phyloP scores from a whole-genome alignment of 2,797 vertebrate genomes.

The Fistularia tabacaria region DNA sequence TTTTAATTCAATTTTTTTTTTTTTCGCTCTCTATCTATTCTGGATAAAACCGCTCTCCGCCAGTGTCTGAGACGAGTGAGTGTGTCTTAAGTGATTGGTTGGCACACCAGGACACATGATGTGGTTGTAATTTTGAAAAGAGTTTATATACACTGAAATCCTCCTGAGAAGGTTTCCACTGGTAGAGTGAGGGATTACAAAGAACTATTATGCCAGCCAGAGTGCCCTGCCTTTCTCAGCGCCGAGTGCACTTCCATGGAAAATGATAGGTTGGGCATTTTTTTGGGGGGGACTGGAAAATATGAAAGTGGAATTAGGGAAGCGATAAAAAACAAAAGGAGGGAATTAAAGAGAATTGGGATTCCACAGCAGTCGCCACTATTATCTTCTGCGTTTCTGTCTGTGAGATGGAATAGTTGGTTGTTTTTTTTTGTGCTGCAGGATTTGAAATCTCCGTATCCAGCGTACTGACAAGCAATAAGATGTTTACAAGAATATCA shows the following conservation, averaged over 20 bases:
- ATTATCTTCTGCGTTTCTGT: constrained; percentile 28
- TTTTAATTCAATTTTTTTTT: constrained; percentile 24
- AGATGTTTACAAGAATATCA: constrained; percentile 55
- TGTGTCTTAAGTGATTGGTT: constrained; percentile 23
- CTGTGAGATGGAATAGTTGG: constrained; percentile 37
- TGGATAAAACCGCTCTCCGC: constrained; percentile 44
- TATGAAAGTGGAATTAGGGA: constrained; percentile 40
- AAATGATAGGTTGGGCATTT: constrained; percentile 46
- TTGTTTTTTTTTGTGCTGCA: constrained; percentile 10
- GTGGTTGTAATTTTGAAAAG: constrained; percentile 40
- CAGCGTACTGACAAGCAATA: constrained; percentile 38
- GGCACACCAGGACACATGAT: constrained; percentile 34
- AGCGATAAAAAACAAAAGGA: constrained; percentile 47
- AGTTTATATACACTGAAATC: constrained; percentile 19
- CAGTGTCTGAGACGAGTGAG: constrained; percentile 41
- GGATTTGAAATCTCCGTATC: constrained; percentile 25
- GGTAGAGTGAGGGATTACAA: constrained; percentile 36
- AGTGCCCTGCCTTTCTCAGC: constrained; percentile 26
- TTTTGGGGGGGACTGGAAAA: constrained; percentile 47
- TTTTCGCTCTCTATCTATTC: constrained; percentile 49
- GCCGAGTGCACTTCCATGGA: constrained; percentile 21
- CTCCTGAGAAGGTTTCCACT: constrained; percentile 32
- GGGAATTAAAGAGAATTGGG: constrained; percentile 22
- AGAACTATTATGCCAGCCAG: constrained; percentile 51
- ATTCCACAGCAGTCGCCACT: constrained; percentile 16